These are phyloP conservation scores for Diaprepes abbreviatus DNA, from an alignment of 2,888 invertebrate genomes.

Conservation along the genomic window DNA sequence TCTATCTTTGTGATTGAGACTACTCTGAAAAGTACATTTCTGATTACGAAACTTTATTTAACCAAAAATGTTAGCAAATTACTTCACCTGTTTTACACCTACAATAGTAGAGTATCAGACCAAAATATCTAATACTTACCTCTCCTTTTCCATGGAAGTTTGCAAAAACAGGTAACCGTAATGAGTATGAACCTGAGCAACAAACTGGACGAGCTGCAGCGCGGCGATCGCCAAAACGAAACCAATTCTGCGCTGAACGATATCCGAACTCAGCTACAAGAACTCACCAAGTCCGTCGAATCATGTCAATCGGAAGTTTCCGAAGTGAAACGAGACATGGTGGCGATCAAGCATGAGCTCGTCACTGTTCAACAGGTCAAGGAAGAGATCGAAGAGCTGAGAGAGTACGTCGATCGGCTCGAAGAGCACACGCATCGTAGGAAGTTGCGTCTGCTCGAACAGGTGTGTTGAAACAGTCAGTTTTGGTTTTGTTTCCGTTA, in stretches of 20 bases:
- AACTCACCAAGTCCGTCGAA: conserved; percentile 94
- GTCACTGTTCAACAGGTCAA: conserved; percentile 96
- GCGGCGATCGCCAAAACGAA: conserved; percentile 88
- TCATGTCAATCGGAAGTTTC: conserved; percentile 95
- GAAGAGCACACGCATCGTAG: conserved; percentile 93
- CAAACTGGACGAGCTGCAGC: conserved; percentile 94
- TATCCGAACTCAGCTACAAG: conserved; percentile 92
- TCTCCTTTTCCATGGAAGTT: conserved; percentile 71
- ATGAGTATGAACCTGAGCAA: conserved; percentile 97
- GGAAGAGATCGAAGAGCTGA: conserved; percentile 92
- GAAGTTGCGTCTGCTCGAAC: conserved; percentile 91
- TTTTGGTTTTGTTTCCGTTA: background rate
- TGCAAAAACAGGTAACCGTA: conserved; percentile 97
- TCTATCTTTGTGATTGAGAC: no score
- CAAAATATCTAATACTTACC: background rate
- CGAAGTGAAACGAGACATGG: conserved; percentile 95
- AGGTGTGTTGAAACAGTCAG: conserved; percentile 73
- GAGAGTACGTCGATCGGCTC: conserved; percentile 92
- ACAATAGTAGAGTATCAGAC: background rate
- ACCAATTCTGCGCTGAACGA: conserved; percentile 94
- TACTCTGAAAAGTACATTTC: no score
- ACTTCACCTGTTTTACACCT: background rate
- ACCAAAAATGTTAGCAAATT: background rate
- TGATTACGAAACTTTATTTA: no score
- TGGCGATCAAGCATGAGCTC: conserved; percentile 93